These are phyloP conservation scores for Mandrillus leucophaeus DNA, from an alignment of 2,113 vertebrate species.

Conservation along the genomic window DNA sequence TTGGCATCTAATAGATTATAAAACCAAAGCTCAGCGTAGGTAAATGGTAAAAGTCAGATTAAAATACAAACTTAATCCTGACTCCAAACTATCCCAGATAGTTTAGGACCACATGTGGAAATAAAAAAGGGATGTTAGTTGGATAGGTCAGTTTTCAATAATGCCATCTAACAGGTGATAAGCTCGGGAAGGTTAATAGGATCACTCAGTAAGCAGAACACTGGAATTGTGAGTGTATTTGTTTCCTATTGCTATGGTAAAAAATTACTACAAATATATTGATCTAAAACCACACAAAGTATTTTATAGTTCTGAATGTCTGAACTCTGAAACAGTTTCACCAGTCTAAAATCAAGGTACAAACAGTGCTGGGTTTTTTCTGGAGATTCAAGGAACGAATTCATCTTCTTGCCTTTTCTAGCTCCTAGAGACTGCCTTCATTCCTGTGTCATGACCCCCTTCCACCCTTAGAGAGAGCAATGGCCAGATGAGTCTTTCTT, in stretches of 20 bases:
- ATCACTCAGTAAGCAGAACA: background rate
- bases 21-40: background rate
- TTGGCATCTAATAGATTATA: background rate
- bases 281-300: background rate
- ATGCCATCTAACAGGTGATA: background rate
- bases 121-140: background rate
- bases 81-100: background rate
- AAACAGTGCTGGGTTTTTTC: background rate
- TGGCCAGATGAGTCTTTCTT: background rate
- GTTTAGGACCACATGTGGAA: background rate
- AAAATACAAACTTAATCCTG: background rate
- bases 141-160: background rate
- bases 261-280: background rate
- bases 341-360: background rate
- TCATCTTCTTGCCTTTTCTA: background rate
- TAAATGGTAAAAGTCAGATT: background rate
- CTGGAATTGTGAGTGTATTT: background rate
- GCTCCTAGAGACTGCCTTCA: background rate
- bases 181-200: background rate
- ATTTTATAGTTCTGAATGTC: background rate
- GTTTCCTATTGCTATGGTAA: background rate
- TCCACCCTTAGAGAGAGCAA: background rate
- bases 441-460: background rate
- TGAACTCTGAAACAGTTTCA: background rate
- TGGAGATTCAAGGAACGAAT: background rate